Conservation (phyloP, 2,888 invertebrate genomes). For the Epinotia bilunana region DNA sequence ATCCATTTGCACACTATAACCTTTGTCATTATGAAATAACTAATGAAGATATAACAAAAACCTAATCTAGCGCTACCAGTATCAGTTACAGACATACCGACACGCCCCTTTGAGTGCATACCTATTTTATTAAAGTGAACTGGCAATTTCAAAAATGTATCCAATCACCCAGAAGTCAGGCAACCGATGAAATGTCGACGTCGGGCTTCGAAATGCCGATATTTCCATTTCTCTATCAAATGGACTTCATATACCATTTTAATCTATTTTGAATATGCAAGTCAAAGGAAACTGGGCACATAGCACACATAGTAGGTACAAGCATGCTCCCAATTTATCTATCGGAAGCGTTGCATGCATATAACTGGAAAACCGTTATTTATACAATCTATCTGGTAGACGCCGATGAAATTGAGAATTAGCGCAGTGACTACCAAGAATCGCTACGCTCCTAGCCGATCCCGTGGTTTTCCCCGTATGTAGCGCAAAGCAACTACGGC, state of each 20-base stretch:
- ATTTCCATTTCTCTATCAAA: slow-evolving; percentile 32
- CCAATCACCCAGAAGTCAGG: slow-evolving; percentile 23
- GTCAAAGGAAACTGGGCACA: slow-evolving; percentile 28
- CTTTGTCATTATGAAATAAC: no score
- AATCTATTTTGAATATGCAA: slow-evolving; percentile 35
- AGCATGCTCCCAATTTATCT: slow-evolving; percentile 2
- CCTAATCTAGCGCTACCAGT: background rate
- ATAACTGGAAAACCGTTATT: background rate
- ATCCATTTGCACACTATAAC: no score
- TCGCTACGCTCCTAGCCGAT: no score
- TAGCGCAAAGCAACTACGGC: no score
- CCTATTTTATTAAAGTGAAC: background rate
- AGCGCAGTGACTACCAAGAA: no score
- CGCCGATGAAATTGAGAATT: no score
- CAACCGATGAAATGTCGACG: slow-evolving; percentile 31
- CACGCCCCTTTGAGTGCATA: background rate
- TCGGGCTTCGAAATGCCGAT: slow-evolving; percentile 25
- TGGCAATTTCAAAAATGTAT: slow-evolving; percentile 8
- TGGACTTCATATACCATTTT: slow-evolving; percentile 33
- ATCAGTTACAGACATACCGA: background rate
- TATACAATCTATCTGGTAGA: background rate
- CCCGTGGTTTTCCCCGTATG: no score
- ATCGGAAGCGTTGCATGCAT: background rate
- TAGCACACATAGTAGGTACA: no score
- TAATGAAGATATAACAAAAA: no score